phyloP scores from a whole-genome alignment of 2,113 vertebrate species.

The Oreochromis tanganicae region DNA sequence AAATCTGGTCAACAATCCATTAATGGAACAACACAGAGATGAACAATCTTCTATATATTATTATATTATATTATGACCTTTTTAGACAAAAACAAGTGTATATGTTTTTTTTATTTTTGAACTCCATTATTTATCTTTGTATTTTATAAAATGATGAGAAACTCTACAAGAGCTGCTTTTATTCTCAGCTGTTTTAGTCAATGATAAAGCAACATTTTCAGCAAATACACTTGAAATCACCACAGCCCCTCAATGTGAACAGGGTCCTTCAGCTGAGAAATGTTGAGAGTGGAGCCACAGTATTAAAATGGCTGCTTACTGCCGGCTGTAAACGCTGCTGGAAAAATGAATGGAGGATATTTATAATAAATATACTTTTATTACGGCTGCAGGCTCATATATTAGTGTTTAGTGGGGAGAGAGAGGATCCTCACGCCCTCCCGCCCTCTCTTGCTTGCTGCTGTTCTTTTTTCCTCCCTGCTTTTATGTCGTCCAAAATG shows the following conservation, averaged over 20 bases:
- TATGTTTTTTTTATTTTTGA: background rate
- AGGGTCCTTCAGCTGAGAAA: constrained; percentile 9
- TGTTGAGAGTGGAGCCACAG: background rate
- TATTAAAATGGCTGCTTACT: constrained; percentile 35
- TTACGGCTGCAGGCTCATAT: constrained; percentile 40
- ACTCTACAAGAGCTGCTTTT: background rate
- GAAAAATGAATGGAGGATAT: constrained; percentile 29
- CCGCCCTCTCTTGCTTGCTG: background rate
- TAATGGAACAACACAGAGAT: background rate
- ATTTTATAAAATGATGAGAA: background rate
- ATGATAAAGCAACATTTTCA: background rate
- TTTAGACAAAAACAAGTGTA: background rate
- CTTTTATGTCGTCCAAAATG: background rate
- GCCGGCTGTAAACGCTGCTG: constrained; percentile 35
- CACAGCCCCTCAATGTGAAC: background rate
- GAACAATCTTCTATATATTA: background rate
- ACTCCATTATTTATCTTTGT: background rate
- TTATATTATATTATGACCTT: background rate
- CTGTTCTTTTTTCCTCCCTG: background rate
- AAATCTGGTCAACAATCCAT: background rate
- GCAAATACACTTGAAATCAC: background rate
- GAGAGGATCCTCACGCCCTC: background rate
- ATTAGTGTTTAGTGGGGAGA: constrained; percentile 28
- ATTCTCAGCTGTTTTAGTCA: background rate
- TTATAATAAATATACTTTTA: constrained; percentile 53